Percentiles rank a stretch among this genome's conserved stretches.
Conservation (phyloP, 2,888 invertebrate genomes). For the Polietes domitor region DNA sequence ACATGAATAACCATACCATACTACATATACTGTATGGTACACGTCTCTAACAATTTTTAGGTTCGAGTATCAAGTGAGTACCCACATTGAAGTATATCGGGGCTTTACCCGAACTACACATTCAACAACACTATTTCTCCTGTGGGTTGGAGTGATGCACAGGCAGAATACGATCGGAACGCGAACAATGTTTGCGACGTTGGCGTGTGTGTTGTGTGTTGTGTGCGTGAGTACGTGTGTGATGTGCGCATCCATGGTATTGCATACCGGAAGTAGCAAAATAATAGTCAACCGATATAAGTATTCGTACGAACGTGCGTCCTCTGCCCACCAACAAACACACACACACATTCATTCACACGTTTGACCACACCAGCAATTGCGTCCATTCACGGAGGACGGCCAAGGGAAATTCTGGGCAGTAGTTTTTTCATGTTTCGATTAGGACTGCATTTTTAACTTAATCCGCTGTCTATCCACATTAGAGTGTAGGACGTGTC, state of each 20-base stretch:
- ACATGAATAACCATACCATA: too few species aligned
- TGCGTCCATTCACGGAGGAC: slow-evolving; percentile 12
- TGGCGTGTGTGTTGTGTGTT: slow-evolving; percentile 15
- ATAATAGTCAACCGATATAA: slow-evolving; percentile 55
- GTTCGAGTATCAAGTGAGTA: too few species aligned
- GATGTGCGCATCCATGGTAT: not conserved
- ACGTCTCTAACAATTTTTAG: too few species aligned
- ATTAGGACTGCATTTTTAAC: slow-evolving; percentile 48
- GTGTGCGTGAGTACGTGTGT: not conserved
- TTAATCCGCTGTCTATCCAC: slow-evolving; percentile 57
- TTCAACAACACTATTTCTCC: not conserved
- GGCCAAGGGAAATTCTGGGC: not conserved
- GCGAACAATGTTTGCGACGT: slow-evolving; percentile 36
- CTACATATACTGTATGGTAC: too few species aligned
- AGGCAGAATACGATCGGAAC: slow-evolving; percentile 36
- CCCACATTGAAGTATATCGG: too few species aligned
- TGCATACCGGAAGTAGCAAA: slow-evolving; percentile 54
- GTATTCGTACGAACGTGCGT: slow-evolving; percentile 29
- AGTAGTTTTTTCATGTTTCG: slow-evolving; percentile 32
- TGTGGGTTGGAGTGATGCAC: not conserved
- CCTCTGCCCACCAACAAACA: slow-evolving; percentile 5
- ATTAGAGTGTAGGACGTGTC: slow-evolving; percentile 47
- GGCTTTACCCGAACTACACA: too few species aligned
- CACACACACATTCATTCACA: slow-evolving; percentile 5
- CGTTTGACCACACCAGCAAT: not conserved